phyloP scores from a whole-genome alignment of 2,888 invertebrate species.

The Andrena bucephala region DNA sequence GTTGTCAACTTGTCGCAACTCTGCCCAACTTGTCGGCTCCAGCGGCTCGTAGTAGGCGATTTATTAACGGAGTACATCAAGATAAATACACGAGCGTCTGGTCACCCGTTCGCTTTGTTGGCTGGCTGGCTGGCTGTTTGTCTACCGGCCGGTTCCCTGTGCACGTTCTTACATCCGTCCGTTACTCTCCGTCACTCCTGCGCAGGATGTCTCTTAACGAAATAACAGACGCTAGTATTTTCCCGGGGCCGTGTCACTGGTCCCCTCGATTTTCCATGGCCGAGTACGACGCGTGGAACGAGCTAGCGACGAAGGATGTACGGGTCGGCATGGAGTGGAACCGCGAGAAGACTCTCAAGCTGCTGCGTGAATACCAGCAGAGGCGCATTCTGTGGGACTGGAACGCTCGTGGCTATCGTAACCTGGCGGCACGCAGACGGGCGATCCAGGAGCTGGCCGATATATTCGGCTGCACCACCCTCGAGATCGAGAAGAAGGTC shows the following conservation, averaged over 20 bases:
- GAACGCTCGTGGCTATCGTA: conserved; percentile 77
- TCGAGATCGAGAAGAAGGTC: conserved; percentile 78
- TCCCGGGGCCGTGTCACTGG: conserved; percentile 5
- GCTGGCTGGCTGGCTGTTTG: conserved; percentile 1
- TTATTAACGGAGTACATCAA: conserved; percentile 54
- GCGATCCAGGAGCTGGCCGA: conserved; percentile 78
- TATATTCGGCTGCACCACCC: conserved; percentile 74
- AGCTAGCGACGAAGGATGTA: conserved; percentile 55
- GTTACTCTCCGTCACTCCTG: conserved; percentile 5
- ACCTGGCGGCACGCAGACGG: conserved; percentile 73
- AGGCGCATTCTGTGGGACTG: conserved; percentile 78
- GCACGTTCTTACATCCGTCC: conserved; percentile 21
- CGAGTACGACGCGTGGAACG: conserved; percentile 64
- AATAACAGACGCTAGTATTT: conserved; percentile 2
- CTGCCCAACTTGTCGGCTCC: too few species aligned
- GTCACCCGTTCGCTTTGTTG: conserved; percentile 21
- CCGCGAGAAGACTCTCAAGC: conserved; percentile 76
- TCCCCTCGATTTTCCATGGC: conserved; percentile 60
- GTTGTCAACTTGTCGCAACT: conserved; percentile 36
- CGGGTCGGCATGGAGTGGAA: conserved; percentile 77
- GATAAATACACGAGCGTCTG: conserved; percentile 24
- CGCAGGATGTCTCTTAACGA: not conserved
- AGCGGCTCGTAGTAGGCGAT: conserved; percentile 47
- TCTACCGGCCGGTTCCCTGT: not conserved
- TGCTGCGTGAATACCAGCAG: conserved; percentile 76